Evolutionary conservation across 1,140 invertebrate species (phyloP).

Genomic region (Himalopsyche phryganea): DNA sequence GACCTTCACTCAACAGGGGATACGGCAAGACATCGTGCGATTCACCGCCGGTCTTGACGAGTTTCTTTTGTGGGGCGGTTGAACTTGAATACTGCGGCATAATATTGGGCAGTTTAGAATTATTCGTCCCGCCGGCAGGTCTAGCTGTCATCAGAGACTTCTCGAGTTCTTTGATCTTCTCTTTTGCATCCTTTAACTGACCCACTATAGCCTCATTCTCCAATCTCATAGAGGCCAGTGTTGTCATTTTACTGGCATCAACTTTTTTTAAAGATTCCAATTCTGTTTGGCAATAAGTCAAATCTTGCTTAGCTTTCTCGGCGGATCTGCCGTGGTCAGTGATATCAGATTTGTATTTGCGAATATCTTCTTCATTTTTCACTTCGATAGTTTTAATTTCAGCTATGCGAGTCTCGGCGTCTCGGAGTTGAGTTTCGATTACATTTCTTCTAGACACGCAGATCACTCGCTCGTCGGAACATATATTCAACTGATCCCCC

Average conservation of each 20-base stretch:
- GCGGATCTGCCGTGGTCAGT: slow-evolving; percentile 16
- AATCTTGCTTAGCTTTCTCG: slow-evolving; percentile 37
- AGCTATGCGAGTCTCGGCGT: slow-evolving; percentile 4
- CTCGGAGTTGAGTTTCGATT: slow-evolving; percentile 10
- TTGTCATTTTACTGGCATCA: slow-evolving; percentile 40
- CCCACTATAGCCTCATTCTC: slow-evolving; percentile 42
- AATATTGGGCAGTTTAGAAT: background rate
- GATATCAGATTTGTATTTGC: slow-evolving; percentile 12
- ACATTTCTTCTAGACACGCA: slow-evolving; percentile 16
- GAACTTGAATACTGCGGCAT: background rate
- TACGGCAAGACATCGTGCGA: slow-evolving; percentile 10
- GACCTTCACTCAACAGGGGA: slow-evolving; percentile 17
- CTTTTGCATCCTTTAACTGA: slow-evolving; percentile 37
- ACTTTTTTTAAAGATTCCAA: slow-evolving; percentile 46
- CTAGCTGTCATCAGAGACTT: slow-evolving; percentile 1
- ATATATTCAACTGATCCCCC: slow-evolving; percentile 48
- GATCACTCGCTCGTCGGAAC: slow-evolving; percentile 22
- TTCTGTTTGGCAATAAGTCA: slow-evolving; percentile 42
- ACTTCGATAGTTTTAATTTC: slow-evolving; percentile 14
- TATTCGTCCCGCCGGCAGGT: background rate
- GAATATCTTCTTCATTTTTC: slow-evolving; percentile 5
- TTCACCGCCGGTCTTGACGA: background rate
- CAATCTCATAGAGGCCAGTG: slow-evolving; percentile 42
- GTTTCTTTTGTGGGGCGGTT: background rate
- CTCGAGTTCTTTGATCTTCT: slow-evolving; percentile 32